A percentile compares a stretch with the other conserved stretches of the same genome.
Conservation (phyloP, 2,888 invertebrate species). For the Pyralis farinalis region DNA sequence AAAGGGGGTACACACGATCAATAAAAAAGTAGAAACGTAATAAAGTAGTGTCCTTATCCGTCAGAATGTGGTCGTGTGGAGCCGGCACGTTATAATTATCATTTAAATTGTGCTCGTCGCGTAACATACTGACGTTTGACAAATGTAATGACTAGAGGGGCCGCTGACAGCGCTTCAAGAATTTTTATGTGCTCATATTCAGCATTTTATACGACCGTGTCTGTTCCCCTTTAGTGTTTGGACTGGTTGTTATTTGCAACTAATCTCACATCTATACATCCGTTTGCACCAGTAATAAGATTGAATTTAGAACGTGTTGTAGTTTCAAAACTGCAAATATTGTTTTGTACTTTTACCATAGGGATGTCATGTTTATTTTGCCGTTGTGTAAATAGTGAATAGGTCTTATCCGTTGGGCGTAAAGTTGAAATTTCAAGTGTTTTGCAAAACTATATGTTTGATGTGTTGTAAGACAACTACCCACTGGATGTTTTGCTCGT, state of each 20-base stretch:
- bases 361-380: conserved; percentile 12
- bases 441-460: not conserved
- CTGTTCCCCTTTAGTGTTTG: conserved; percentile 56
- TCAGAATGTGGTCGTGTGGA: conserved; percentile 27
- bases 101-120: conserved; percentile 74
- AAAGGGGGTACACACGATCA: not conserved
- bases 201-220: conserved; percentile 72
- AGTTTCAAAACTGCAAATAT: not conserved
- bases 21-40: conserved; percentile 23
- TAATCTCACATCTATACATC: not conserved
- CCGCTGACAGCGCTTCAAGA: conserved; percentile 67
- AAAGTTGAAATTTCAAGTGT: conserved; percentile 21
- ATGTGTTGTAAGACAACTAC: conserved; percentile 18
- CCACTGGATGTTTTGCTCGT: conserved; percentile 61
- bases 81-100: conserved; percentile 70
- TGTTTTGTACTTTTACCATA: conserved; percentile 2
- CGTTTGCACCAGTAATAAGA: no score
- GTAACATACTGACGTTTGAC: conserved; percentile 75
- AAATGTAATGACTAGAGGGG: conserved; percentile 74
- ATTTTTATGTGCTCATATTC: conserved; percentile 79
- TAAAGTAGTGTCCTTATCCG: conserved; percentile 30
- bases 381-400: conserved; percentile 3
- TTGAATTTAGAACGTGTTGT: conserved; percentile 13
- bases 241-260: conserved; percentile 25
- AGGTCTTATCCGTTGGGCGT: conserved; percentile 11